Percentiles rank a stretch among this genome's conserved stretches.
phyloP scores from a whole-genome alignment of 2,113 vertebrate species.

The Rattus rattus region DNA sequence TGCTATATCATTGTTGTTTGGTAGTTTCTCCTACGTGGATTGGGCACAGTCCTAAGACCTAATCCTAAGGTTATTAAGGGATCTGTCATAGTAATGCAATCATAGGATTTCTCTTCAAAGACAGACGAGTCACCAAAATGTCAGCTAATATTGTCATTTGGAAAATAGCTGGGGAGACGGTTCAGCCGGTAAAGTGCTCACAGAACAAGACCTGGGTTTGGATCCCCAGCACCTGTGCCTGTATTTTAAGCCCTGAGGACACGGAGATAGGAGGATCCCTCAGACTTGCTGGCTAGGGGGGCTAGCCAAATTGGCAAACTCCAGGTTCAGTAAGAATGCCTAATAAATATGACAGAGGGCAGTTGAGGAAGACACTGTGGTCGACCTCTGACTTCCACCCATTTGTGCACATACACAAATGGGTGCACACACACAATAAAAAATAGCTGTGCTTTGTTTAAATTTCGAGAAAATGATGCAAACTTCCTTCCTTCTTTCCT shows the following conservation, averaged over 20 bases:
- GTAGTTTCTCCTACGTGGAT: background rate
- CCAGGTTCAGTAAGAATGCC: background rate
- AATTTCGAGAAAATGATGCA: conserved; percentile 21
- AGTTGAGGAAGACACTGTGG: background rate
- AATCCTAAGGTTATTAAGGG: background rate
- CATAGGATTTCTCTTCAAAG: conserved; percentile 25
- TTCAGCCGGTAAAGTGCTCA: background rate
- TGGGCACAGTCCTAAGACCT: background rate
- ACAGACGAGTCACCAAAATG: background rate
- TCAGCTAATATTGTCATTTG: background rate
- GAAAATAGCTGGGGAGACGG: background rate
- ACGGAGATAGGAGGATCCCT: background rate
- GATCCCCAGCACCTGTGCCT: background rate
- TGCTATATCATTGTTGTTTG: background rate
- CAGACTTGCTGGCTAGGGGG: background rate
- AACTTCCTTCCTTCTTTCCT: no score
- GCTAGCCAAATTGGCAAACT: background rate
- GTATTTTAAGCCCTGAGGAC: background rate
- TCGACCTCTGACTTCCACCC: background rate
- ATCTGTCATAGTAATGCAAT: background rate
- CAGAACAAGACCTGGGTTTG: background rate
- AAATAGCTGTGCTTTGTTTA: conserved; percentile 15
- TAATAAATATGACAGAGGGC: background rate
- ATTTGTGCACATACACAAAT: background rate
- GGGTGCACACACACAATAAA: no score